Base-by-base conservation (phyloP, 2,797 vertebrate genomes). In the Semaprochilodus insignis region DNA sequence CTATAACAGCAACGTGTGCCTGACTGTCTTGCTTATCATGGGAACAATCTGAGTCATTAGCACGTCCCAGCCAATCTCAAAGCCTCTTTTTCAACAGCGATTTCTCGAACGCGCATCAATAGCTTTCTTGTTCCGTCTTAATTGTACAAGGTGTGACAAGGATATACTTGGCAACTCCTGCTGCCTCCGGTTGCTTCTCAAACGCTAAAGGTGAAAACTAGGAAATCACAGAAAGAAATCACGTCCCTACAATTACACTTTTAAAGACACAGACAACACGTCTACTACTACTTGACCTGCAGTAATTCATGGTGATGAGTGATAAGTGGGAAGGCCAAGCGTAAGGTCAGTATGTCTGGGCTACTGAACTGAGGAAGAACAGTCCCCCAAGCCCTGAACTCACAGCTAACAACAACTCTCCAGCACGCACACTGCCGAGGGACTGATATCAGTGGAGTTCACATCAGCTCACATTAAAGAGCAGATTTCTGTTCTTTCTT, bases 1-100 rank as follows among this genome's bases (percentile, higher is more conserved):
- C 75, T 80, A 75, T 40, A 77, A 81, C 81, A 86, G 85, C 84
- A 87, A 85, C 85, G 57, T 36, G 31, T 19, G 77, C 60, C 78
- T 77, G 81, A 78, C 72, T 69, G 57, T 86, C 83, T 67, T 69
- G 59, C 76, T 85, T 80, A 88, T 82, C 85, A 77, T 85, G 83
- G 75, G 81, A 85, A 83, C 75, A 36, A 40, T 69, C 75, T 21
- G 71, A 77, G 44, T 79, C 76, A 78, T 72, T 81, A 75, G 36
- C 71, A 34, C 73, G 23, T 74, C 59, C 74, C 71, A 23, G n/a
- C 16, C 40, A 62, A 62, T 3, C 55, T 70, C 27, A 5, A 44
- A 23, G 11, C n/a, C 54, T 34, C 40, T 11, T 60, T 57, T 74
- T 74, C 55, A 36, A 8, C 63, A 40, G n/a, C 44, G 31, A 31